Conservation (phyloP, 1,140 invertebrate species). For the Olivierus martensii region DNA sequence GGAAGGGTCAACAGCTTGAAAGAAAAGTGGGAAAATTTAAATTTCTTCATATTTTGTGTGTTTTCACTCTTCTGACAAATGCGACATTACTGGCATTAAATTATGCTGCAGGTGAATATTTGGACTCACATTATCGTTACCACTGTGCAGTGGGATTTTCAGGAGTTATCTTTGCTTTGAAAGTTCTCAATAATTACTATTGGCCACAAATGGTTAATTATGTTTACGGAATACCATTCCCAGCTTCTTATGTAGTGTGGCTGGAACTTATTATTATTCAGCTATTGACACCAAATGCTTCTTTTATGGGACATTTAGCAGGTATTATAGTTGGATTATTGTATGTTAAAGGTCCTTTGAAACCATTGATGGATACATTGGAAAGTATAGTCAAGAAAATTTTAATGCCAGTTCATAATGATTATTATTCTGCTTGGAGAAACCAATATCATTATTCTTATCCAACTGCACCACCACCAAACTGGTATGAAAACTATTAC, state of each 20-base stretch:
- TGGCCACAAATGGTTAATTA: conserved; percentile 22
- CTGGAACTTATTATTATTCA: conserved; percentile 51
- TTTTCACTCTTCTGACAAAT: conserved; percentile 42
- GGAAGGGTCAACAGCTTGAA: conserved; percentile 47
- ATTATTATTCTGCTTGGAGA: no score
- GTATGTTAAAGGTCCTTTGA: conserved; percentile 46
- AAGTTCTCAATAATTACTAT: conserved; percentile 43
- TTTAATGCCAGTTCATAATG: no score
- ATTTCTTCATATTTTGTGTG: conserved; percentile 39
- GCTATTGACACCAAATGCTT: conserved; percentile 44
- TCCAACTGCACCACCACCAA: no score
- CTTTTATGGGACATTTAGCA: conserved; percentile 48
- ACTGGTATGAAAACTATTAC: no score
- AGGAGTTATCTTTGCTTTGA: conserved; percentile 48
- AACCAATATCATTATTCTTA: no score
- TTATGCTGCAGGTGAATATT: conserved; percentile 21
- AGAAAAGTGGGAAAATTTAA: conserved; percentile 39
- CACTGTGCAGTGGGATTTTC: conserved; percentile 55
- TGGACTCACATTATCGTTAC: conserved; percentile 29
- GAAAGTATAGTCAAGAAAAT: background rate
- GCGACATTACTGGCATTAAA: conserved; percentile 38
- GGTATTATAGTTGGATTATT: conserved; percentile 51
- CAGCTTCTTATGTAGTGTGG: conserved; percentile 45
- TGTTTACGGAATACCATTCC: conserved; percentile 39
- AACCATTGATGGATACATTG: conserved; percentile 34